phyloP scores from a whole-genome alignment of 2,888 invertebrate species.

The Pandemis cinnamomeana region DNA sequence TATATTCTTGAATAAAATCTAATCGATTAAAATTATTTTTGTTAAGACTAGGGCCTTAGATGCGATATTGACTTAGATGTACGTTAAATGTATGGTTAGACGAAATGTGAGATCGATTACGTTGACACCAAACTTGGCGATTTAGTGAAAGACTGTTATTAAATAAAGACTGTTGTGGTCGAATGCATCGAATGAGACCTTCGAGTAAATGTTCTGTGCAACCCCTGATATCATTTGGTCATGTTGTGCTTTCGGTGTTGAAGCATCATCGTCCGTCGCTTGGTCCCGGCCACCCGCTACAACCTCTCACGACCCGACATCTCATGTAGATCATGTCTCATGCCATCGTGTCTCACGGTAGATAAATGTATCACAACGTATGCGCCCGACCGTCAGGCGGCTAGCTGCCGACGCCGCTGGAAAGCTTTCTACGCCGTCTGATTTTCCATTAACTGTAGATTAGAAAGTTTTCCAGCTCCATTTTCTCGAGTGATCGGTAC shows the following conservation, averaged over 20 bases:
- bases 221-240: slow-evolving; percentile 70
- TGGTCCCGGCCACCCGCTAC: slow-evolving; percentile 73
- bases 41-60: slow-evolving; percentile 80
- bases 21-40: slow-evolving; percentile 76
- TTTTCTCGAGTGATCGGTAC: slow-evolving; percentile 62
- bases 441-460: slow-evolving; percentile 45
- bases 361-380: slow-evolving; percentile 84
- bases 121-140: slow-evolving; percentile 73
- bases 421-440: slow-evolving; percentile 75
- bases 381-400: slow-evolving; percentile 78
- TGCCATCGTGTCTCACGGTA: slow-evolving; percentile 78
- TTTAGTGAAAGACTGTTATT: slow-evolving; percentile 73
- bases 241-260: slow-evolving; percentile 83
- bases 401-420: slow-evolving; percentile 65
- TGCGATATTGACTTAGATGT: slow-evolving; percentile 77
- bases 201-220: slow-evolving; percentile 70
- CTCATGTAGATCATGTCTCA: slow-evolving; percentile 80
- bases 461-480: slow-evolving; percentile 79
- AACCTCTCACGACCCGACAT: slow-evolving; percentile 75
- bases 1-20: slow-evolving; percentile 80
- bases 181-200: slow-evolving; percentile 75
- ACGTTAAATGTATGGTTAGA: slow-evolving; percentile 70
- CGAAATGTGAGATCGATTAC: slow-evolving; percentile 74
- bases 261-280: slow-evolving; percentile 75
- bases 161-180: slow-evolving; percentile 80